Evolutionary conservation across 2,888 invertebrate species (phyloP), one percentile per base, ranked within the genome.

Genomic region (Geophilus truncorum): DNA sequence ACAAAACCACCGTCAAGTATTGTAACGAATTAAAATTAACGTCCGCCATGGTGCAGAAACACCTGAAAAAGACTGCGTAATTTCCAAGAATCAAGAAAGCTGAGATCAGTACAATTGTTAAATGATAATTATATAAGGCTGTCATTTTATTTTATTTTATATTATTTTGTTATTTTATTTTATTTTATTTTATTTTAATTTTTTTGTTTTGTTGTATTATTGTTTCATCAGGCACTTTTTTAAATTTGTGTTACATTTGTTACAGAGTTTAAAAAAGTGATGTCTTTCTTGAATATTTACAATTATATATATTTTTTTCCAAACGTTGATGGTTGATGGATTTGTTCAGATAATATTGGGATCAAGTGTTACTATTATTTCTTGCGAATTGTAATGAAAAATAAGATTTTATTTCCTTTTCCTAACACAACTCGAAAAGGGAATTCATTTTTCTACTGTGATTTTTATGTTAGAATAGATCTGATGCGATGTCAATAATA

Each of bases 11-110:
- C 28, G 70, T 70, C 10, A 70, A 70, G n/a, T 70, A 70, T 70
- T 70, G 70, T n/a, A 70, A 70, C 15, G 70, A 70, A 25, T 70
- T 70, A n/a, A 70, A 70, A 25, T 70, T 70, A 70, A 70, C 70
- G 10, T 70, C 70, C 9, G 70, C 70, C 15, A 70, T 70, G 70
- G 70, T 70, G 28, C 70, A 70, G 70, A 70, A 70, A 28, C 70
- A 70, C 28, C n/a, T 70, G n/a, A 70, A 70, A 70, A 70, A 70
- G 28, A 28, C 25, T 23, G 25, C 70, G 28, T 70, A 28, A 70
- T 25, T 28, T 2, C 10, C 28, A 28, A 12, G 70, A 70, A 70
- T 70, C 70, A 70, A 25, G 70, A 57, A 57, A 57, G n/a, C 32
- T 32, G 32, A 32, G 9, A 4, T 4, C n/a, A 4, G 32, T 32